A percentile compares a stretch with the other conserved stretches of the same genome.
Evolutionary conservation across 2,797 vertebrate genomes (phyloP).

Genomic region (Poecile montanus): DNA sequence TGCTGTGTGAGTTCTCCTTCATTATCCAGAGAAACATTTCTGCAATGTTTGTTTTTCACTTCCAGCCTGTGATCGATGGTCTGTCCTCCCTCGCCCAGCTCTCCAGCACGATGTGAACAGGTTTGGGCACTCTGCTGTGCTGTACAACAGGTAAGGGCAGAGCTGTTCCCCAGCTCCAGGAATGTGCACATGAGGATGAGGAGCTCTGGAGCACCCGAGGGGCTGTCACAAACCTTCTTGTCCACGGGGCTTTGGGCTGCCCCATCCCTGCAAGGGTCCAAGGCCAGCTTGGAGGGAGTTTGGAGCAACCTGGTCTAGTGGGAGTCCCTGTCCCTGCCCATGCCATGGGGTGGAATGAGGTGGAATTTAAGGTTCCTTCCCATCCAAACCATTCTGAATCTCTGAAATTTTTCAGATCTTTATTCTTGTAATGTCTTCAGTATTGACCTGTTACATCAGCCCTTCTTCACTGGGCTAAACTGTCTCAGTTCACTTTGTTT

Average conservation of each 20-base stretch:
- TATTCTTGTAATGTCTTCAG: neutral
- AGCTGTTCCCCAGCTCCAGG: rapidly evolving
- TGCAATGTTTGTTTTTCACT: conserved; percentile 29
- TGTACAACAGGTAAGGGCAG: conserved; percentile 83
- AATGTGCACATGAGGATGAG: rapidly evolving
- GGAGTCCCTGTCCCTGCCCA: neutral
- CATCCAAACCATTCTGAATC: neutral
- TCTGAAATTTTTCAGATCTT: neutral
- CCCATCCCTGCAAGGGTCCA: neutral
- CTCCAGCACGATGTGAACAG: conserved; percentile 91
- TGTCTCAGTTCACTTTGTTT: neutral
- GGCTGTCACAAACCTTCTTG: too few relatives aligned
- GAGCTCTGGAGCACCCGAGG: neutral
- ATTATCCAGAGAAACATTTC: neutral
- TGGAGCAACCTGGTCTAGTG: neutral
- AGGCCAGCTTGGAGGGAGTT: neutral
- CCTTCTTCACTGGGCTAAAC: neutral
- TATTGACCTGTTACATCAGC: neutral
- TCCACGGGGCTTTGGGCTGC: neutral
- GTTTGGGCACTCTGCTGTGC: conserved; percentile 92
- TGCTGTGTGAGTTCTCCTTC: rapidly evolving
- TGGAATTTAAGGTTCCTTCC: neutral
- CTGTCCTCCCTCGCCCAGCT: conserved; percentile 85
- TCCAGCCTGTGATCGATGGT: conserved; percentile 93
- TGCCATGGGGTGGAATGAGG: neutral